Conservation (phyloP, 2,797 vertebrate species). For the Jordanella pulchra region DNA sequence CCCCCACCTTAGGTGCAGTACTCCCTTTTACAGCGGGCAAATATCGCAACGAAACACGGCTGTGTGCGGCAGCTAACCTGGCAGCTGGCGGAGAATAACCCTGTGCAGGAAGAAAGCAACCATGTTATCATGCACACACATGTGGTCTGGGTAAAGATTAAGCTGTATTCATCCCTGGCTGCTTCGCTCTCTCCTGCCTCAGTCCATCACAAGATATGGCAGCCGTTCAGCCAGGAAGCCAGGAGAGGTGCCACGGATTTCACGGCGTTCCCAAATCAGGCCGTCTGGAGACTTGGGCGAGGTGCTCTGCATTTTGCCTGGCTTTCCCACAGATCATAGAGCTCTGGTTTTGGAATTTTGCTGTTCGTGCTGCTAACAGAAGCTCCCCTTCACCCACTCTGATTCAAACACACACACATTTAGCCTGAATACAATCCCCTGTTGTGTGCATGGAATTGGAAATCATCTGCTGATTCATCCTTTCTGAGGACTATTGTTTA, state of each 20-base stretch:
- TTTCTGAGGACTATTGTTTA: constrained; percentile 69
- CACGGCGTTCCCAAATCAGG: constrained; percentile 79
- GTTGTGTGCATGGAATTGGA: constrained; percentile 68
- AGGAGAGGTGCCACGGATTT: constrained; percentile 83
- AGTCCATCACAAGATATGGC: constrained; percentile 87
- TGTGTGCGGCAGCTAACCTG: constrained; percentile 83
- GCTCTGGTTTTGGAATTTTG: constrained; percentile 67
- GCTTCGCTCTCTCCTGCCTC: constrained; percentile 82
- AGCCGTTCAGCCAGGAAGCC: constrained; percentile 81
- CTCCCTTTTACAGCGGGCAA: constrained; percentile 79
- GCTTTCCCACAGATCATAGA: constrained; percentile 70
- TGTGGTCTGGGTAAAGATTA: constrained; percentile 87
- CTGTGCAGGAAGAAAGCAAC: constrained; percentile 81
- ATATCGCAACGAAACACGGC: constrained; percentile 83
- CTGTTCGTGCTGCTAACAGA: constrained; percentile 54
- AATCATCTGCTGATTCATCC: constrained; percentile 78
- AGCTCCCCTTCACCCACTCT: constrained; percentile 52
- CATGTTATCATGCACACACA: constrained; percentile 87
- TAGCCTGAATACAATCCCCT: constrained; percentile 61
- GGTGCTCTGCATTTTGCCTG: constrained; percentile 58
- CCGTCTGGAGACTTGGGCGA: constrained; percentile 74
- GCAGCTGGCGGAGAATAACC: constrained; percentile 80
- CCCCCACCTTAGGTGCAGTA: constrained; percentile 80
- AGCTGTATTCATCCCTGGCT: constrained; percentile 87
- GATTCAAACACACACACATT: constrained; percentile 41